Evolutionary conservation across 2,797 vertebrate genomes (phyloP).

Genomic region (Rhodeus uyekii): DNA sequence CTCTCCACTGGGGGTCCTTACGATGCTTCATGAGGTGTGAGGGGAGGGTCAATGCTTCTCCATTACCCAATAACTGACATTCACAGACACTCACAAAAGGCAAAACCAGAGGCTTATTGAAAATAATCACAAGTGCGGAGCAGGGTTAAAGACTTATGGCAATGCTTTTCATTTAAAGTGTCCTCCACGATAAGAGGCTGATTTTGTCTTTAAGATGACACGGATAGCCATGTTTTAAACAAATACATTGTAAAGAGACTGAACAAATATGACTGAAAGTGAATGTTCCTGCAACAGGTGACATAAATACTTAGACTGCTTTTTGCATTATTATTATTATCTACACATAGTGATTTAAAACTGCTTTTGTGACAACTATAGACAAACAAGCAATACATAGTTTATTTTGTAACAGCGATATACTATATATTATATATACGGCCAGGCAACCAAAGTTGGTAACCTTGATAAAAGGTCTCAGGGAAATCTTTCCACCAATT

Average conservation of each 20-base stretch:
- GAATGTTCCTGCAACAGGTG: too few species aligned
- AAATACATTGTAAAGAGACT: background rate
- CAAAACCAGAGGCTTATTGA: slow-evolving; percentile 34
- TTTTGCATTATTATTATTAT: too few species aligned
- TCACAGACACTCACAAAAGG: slow-evolving; percentile 12
- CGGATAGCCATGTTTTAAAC: background rate
- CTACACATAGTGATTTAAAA: too few species aligned
- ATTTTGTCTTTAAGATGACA: slow-evolving; percentile 12
- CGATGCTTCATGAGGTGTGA: background rate
- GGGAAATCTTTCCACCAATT: too few species aligned
- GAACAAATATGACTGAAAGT: too few species aligned
- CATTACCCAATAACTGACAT: slow-evolving; percentile 31
- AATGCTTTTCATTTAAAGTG: slow-evolving; percentile 29
- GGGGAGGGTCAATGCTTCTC: slow-evolving; percentile 17
- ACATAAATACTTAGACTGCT: too few species aligned
- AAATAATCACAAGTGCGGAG: slow-evolving; percentile 25
- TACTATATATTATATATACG: too few species aligned
- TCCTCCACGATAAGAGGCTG: background rate
- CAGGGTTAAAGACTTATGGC: slow-evolving; percentile 20
- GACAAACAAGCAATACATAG: too few species aligned
- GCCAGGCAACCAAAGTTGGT: too few species aligned
- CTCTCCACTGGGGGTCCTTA: slow-evolving; percentile 23
- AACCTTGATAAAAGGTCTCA: too few species aligned
- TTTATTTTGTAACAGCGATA: too few species aligned
- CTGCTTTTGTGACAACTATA: too few species aligned